These are phyloP conservation scores for Augiades crinisus DNA, from an alignment of 2,888 invertebrate species.

Conservation along the genomic window DNA sequence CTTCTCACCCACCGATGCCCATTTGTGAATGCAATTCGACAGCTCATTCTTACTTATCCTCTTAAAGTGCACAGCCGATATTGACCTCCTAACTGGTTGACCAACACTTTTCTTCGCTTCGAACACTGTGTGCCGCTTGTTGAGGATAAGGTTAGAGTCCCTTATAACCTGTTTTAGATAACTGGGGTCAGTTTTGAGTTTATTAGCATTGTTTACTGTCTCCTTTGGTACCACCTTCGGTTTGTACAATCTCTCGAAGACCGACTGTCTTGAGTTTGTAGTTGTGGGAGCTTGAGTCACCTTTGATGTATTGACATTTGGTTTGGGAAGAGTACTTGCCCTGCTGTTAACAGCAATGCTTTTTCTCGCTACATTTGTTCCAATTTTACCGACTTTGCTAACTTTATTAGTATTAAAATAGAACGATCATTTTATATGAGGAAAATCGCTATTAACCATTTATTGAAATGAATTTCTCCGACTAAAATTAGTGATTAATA, in stretches of 20 bases:
- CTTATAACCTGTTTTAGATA: conserved; percentile 52
- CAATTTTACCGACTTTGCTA: neutral
- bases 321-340: conserved; percentile 16
- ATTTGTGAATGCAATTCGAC: conserved; percentile 62
- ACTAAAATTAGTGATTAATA: too few species aligned
- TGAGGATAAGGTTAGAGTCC: conserved; percentile 45
- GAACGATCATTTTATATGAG: too few species aligned
- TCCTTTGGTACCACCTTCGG: conserved; percentile 46
- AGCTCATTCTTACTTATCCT: conserved; percentile 56
- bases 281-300: conserved; percentile 37
- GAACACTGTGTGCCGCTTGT: conserved; percentile 52
- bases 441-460: too few species aligned
- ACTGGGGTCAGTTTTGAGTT: conserved; percentile 50
- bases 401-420: neutral
- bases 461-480: too few species aligned
- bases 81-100: conserved; percentile 56
- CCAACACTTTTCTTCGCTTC: conserved; percentile 38
- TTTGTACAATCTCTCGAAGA: conserved; percentile 67
- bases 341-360: conserved; percentile 35
- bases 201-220: conserved; percentile 40
- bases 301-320: conserved; percentile 35
- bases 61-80: conserved; percentile 75
- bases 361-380: conserved; percentile 30
- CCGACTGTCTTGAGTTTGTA: conserved; percentile 45
- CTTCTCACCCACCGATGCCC: conserved; percentile 67